Evolutionary conservation across 2,888 invertebrate species (phyloP).

Genomic region (Homarus gammarus): DNA sequence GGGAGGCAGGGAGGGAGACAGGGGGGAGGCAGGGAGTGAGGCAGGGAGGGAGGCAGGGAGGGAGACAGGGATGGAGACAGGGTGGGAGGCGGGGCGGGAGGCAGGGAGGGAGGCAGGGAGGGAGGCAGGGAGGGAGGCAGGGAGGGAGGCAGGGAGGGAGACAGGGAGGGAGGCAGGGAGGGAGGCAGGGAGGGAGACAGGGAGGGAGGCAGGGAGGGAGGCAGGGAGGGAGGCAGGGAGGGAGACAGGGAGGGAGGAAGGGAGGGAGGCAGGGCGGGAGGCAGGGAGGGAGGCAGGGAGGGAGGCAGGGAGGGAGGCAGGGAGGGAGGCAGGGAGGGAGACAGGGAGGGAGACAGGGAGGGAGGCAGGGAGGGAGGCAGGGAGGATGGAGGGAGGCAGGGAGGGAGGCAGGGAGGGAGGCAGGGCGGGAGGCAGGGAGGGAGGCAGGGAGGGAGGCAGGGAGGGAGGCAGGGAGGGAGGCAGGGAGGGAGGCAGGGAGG

Average conservation of each 20-base stretch:
- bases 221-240: background rate
- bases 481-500: background rate
- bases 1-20: background rate
- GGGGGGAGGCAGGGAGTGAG: background rate
- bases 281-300: too few relatives aligned
- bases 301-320: too few relatives aligned
- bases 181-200: background rate
- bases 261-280: too few relatives aligned
- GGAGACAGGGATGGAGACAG: background rate
- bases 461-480: conserved; percentile 12
- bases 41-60: background rate
- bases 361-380: too few relatives aligned
- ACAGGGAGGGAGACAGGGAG: too few relatives aligned
- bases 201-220: background rate
- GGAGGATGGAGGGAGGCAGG: too few relatives aligned
- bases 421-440: too few relatives aligned
- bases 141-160: background rate
- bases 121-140: background rate
- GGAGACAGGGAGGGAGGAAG: too few relatives aligned
- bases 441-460: conserved; percentile 7
- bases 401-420: background rate
- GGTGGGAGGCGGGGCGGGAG: background rate
- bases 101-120: too few relatives aligned
- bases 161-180: background rate
- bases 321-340: too few relatives aligned